Percentiles rank a stretch among this genome's conserved stretches.
Conservation (phyloP, 2,888 invertebrate genomes). For the Thera britannica region DNA sequence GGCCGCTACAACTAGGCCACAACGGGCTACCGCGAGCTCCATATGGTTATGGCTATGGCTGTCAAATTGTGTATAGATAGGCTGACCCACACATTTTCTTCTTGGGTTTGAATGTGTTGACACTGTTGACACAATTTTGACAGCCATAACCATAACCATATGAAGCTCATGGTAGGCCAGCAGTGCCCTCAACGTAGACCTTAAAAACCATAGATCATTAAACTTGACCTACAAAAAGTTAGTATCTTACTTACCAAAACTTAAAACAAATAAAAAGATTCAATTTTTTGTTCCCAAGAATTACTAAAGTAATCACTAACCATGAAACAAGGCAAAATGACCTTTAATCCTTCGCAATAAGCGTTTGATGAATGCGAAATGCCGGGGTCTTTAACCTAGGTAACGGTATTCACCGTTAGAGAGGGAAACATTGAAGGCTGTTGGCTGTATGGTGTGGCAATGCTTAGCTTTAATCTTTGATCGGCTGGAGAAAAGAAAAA, state of each 20-base stretch:
- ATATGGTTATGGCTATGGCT: too few relatives aligned
- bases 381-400: slow-evolving; percentile 57
- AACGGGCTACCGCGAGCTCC: too few relatives aligned
- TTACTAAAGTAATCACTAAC: slow-evolving; percentile 23
- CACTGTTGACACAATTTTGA: too few relatives aligned
- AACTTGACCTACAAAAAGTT: slow-evolving; percentile 20
- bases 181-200: too few relatives aligned
- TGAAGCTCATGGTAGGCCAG: too few relatives aligned
- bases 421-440: slow-evolving; percentile 50
- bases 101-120: too few relatives aligned
- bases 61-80: too few relatives aligned
- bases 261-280: background rate
- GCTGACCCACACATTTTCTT: too few relatives aligned
- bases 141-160: too few relatives aligned
- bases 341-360: slow-evolving; percentile 34
- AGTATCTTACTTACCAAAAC: background rate
- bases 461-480: slow-evolving; percentile 14
- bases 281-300: slow-evolving; percentile 13
- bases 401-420: slow-evolving; percentile 62
- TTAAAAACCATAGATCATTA: slow-evolving; percentile 2
- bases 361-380: slow-evolving; percentile 36
- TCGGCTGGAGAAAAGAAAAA: slow-evolving; percentile 10
- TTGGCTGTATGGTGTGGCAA: slow-evolving; percentile 36
- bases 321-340: slow-evolving; percentile 41
- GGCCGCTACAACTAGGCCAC: too few relatives aligned